Evolutionary conservation across 2,113 vertebrate genomes (phyloP).

Genomic region (Actinemys pallida): DNA sequence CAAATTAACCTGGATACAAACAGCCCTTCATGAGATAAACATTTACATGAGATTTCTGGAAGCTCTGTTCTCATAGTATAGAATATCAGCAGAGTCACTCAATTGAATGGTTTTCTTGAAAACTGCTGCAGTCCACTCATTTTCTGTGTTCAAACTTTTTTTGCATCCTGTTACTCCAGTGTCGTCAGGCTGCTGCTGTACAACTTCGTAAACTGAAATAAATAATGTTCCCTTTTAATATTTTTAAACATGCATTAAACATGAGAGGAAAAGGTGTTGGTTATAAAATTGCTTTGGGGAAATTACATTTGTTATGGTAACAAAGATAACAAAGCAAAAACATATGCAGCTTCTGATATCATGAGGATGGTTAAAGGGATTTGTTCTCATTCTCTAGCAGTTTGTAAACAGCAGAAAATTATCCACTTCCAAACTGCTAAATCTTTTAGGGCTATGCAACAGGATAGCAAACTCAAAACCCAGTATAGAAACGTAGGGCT

Average conservation of each 20-base stretch:
- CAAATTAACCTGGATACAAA: neutral
- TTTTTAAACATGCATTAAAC: neutral
- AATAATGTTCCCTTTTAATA: neutral
- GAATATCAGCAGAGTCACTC: neutral
- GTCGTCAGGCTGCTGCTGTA: neutral
- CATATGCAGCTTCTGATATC: neutral
- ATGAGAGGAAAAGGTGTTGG: neutral
- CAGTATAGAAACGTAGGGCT: neutral
- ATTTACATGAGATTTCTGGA: neutral
- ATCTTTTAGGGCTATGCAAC: neutral
- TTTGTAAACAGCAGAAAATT: constrained; percentile 16
- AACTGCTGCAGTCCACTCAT: neutral
- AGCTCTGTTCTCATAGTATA: neutral
- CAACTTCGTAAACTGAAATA: neutral
- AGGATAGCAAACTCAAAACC: neutral
- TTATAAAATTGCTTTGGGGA: neutral
- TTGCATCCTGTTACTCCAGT: neutral
- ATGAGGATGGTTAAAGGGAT: neutral
- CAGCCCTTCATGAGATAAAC: neutral
- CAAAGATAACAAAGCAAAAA: constrained; percentile 1
- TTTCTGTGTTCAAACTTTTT: neutral
- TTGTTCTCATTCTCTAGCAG: neutral
- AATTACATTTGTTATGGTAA: neutral
- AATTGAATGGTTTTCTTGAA: neutral
- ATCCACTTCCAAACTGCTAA: neutral